Percentiles rank a stretch among this genome's conserved stretches.
Conservation (phyloP, 2,797 vertebrate species). For the Coracias cyanogaster region DNA sequence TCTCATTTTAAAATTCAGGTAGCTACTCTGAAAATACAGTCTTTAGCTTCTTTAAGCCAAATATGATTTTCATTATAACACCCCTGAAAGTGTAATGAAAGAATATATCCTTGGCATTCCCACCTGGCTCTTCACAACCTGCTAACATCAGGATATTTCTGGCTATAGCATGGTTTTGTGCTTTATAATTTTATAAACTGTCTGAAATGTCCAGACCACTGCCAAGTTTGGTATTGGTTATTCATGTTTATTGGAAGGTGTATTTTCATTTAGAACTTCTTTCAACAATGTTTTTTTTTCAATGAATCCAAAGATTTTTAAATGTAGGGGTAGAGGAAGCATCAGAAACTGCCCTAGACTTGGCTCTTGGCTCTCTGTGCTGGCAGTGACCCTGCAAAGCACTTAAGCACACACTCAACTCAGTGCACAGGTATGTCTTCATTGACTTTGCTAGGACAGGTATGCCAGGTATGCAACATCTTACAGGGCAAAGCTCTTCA, state of each 20-base stretch:
- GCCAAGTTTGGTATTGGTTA: background rate
- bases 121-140: background rate
- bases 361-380: background rate
- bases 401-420: background rate
- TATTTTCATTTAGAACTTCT: background rate
- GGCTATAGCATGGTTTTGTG: background rate
- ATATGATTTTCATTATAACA: background rate
- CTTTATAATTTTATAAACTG: background rate
- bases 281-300: background rate
- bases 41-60: background rate
- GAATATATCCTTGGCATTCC: background rate
- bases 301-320: background rate
- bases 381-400: background rate
- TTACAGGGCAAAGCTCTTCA: constrained; percentile 6
- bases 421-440: constrained; percentile 35
- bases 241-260: background rate
- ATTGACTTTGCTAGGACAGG: constrained; percentile 30
- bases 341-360: background rate
- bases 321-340: background rate
- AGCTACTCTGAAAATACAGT: background rate
- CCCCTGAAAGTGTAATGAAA: background rate
- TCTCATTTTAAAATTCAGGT: background rate
- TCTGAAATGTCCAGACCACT: background rate
- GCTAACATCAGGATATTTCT: background rate
- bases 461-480: constrained; percentile 46